Evolutionary conservation across 2,797 vertebrate species (phyloP), one percentile per base, ranked within the genome.

Genomic region (Vultur gryphus): DNA sequence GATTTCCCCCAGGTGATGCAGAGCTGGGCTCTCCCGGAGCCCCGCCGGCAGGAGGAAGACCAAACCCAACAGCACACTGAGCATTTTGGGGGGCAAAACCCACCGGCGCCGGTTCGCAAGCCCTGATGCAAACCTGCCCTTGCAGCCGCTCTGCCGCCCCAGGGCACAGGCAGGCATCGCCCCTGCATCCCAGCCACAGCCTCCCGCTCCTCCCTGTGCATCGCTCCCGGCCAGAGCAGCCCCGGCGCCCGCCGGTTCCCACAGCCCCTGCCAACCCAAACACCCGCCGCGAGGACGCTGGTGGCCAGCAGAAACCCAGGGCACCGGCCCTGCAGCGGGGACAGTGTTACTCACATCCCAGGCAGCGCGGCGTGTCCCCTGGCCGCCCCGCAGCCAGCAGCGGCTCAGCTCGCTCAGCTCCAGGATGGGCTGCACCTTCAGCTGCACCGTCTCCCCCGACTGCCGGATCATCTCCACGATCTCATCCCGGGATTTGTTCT

Each of bases 401-500:
- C 98, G 97, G 95, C 99, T 99, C 97, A 99, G 98, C 98, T 99
- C 99, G 0, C 99, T 99, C 96, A 99, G 98, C 98, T 99, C 99
- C 89, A 99, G 98, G 97, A 99, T 99, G 67, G 99, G 98, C 95
- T 99, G 99, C 95, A 99, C 99, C 97, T 99, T 99, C 94, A 99
- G 98, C 84, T 99, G 98, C 65, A 99, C 99, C 0, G 98, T 98
- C 93, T 99, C 99, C 5, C 99, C 99, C 0, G 99, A 99, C 97
- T 99, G 99, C 71, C 99, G 99, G 96, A 99, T 99, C 99, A 99
- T 99, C 98, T 99, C 99, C 96, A 99, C 99, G 1, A 99, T 99
- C 98, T 99, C 99, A 13, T 99, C 99, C 57, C 99, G 98, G 95
- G 98, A 99, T 96, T 99, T 99, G 97, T 93, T 99, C 96, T 99